Percentiles rank a stretch among this genome's conserved stretches.
Conservation (phyloP, 1,140 invertebrate species). For the Philopotamus ludificatus region DNA sequence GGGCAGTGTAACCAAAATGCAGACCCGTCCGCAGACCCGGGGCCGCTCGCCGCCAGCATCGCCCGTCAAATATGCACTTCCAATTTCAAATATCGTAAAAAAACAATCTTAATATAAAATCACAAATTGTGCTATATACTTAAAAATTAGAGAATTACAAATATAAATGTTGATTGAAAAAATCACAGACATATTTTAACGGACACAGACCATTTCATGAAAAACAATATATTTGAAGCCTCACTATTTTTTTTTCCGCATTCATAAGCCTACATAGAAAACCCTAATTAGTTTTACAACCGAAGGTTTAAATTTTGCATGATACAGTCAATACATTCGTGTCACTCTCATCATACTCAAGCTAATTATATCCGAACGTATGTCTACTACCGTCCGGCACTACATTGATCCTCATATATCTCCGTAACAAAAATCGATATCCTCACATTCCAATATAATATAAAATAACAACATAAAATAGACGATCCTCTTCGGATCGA, state of each 20-base stretch:
- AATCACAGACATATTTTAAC: slow-evolving; percentile 61
- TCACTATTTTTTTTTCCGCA: slow-evolving; percentile 41
- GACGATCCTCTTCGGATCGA: slow-evolving; percentile 19
- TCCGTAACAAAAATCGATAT: slow-evolving; percentile 2
- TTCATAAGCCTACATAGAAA: slow-evolving; percentile 57
- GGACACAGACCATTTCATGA: slow-evolving; percentile 53
- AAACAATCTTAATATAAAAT: slow-evolving; percentile 55
- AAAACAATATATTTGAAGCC: slow-evolving; percentile 49
- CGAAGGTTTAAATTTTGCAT: slow-evolving; percentile 49
- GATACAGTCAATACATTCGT: slow-evolving; percentile 28
- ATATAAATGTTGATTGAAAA: slow-evolving; percentile 61
- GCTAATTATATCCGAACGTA: slow-evolving; percentile 22
- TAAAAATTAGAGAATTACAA: slow-evolving; percentile 58
- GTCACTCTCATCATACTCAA: slow-evolving; percentile 21
- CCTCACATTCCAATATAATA: slow-evolving; percentile 25
- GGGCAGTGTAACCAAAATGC: slow-evolving; percentile 17
- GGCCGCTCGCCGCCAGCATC: neutral
- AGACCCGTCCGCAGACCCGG: neutral
- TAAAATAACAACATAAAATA: slow-evolving; percentile 17
- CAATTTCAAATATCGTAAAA: slow-evolving; percentile 34
- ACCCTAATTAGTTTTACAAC: slow-evolving; percentile 59
- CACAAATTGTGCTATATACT: slow-evolving; percentile 60
- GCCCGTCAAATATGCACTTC: neutral
- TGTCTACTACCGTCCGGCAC: slow-evolving; percentile 24
- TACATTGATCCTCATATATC: slow-evolving; percentile 12